These are phyloP conservation scores for Anolis carolinensis DNA, from an alignment of 2,113 vertebrate genomes.

Conservation along the genomic window DNA sequence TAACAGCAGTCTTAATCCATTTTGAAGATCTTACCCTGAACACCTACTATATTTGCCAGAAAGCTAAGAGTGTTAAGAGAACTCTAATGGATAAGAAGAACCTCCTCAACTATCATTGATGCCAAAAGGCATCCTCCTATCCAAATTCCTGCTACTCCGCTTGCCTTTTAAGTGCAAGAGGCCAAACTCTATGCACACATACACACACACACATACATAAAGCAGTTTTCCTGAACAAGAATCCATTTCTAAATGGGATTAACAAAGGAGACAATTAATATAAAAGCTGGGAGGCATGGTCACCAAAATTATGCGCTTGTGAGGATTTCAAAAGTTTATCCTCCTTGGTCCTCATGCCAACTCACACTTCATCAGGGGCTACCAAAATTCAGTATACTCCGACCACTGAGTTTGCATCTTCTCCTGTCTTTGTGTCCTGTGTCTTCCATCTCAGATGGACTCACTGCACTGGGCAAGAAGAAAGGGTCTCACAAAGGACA, in stretches of 20 bases:
- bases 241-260: neutral
- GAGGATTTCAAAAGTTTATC: neutral
- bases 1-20: neutral
- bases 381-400: neutral
- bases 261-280: neutral
- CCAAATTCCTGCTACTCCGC: neutral
- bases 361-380: neutral
- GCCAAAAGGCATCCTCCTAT: neutral
- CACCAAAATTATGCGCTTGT: neutral
- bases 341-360: neutral
- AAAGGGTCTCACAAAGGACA: too few relatives aligned
- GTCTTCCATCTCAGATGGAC: neutral
- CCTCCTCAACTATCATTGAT: neutral
- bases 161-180: neutral
- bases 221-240: neutral
- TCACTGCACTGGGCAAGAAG: neutral
- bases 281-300: neutral
- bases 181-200: neutral
- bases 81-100: neutral
- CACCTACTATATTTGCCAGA: neutral
- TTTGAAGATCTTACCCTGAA: neutral
- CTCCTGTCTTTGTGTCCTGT: too few relatives aligned
- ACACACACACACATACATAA: neutral
- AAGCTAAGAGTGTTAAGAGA: neutral
- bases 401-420: neutral